Evolutionary conservation across 2,113 vertebrate genomes (phyloP), one percentile per base, ranked within the genome.

Genomic region (Colius striatus): DNA sequence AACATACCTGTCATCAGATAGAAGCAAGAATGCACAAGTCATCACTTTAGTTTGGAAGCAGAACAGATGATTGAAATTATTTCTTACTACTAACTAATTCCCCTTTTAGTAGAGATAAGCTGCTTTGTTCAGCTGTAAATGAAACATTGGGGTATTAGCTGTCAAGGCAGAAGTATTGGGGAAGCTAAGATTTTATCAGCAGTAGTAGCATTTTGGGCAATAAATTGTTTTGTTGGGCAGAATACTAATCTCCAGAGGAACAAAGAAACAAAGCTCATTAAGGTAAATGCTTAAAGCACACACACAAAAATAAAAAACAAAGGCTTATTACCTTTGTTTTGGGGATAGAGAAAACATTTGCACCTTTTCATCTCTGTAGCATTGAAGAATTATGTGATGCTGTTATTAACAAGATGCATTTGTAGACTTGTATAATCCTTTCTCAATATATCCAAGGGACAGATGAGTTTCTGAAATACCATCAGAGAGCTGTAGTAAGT

Each of bases 81-180:
- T 98, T 97, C 97, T 98, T 96, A 93, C 96, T 95, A 95, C 98
- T 98, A 96, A 98, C 98, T 98, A 98, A 98, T 98, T 98, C 98
- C 95, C 95, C 97, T 97, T 98, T 98, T 98, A 98, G 97, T 96
- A 96, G 95, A 97, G 97, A 98, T 98, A 98, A 98, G 97, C 97
- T 90, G 94, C 97, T 98, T 98, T 98, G 97, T 98, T 98, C 97
- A 92, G 97, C 97, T 98, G 97, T 98, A 98, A 98, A 98, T 97
- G 98, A 98, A 98, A 98, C 98, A 98, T 98, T 97, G 97, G 97
- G 97, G 97, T 98, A 98, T 98, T 98, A 98, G 95, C 97, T 97
- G 97, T 97, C 97, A 98, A 98, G 96, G 83, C 96, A 97, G 95
- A 98, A 98, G 97, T 98, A 97, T 97, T 96, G 97, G 96, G 96